A percentile compares a stretch with the other conserved stretches of the same genome.
Evolutionary conservation across 2,888 invertebrate genomes (phyloP).

Genomic region (Andrena haemorrhoa): DNA sequence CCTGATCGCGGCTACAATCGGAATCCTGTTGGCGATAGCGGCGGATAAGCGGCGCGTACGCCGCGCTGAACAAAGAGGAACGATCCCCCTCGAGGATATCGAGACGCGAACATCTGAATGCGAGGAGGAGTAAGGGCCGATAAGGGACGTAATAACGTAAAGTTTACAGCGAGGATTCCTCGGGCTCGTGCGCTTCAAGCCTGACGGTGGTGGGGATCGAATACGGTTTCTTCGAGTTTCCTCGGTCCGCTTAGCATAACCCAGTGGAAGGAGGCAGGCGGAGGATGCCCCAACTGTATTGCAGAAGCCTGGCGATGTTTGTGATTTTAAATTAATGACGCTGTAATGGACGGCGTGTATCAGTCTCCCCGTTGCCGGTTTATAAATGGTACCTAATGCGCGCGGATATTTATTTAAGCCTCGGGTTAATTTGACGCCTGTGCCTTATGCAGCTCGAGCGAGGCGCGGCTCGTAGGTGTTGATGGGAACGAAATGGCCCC

Average conservation of each 20-base stretch:
- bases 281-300: neutral
- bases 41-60: neutral
- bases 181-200: neutral
- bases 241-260: neutral
- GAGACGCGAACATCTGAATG: constrained; percentile 8
- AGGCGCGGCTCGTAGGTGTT: constrained; percentile 9
- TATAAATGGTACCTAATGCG: constrained; percentile 7
- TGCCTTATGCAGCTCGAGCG: neutral
- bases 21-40: constrained; percentile 1
- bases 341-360: constrained; percentile 5
- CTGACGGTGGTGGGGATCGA: neutral
- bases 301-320: neutral
- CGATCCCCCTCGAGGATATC: constrained; percentile 1
- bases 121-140: neutral
- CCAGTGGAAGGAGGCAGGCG: neutral
- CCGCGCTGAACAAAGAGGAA: constrained; percentile 13
- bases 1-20: neutral
- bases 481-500: constrained; percentile 6
- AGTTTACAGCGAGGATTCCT: constrained; percentile 3
- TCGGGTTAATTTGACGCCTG: constrained; percentile 36
- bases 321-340: constrained; percentile 8
- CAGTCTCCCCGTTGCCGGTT: constrained; percentile 6
- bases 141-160: neutral
- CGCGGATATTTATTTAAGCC: constrained; percentile 4
- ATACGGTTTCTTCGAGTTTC: neutral